phyloP scores from a whole-genome alignment of 2,113 vertebrate species.

The Prinia subflava region DNA sequence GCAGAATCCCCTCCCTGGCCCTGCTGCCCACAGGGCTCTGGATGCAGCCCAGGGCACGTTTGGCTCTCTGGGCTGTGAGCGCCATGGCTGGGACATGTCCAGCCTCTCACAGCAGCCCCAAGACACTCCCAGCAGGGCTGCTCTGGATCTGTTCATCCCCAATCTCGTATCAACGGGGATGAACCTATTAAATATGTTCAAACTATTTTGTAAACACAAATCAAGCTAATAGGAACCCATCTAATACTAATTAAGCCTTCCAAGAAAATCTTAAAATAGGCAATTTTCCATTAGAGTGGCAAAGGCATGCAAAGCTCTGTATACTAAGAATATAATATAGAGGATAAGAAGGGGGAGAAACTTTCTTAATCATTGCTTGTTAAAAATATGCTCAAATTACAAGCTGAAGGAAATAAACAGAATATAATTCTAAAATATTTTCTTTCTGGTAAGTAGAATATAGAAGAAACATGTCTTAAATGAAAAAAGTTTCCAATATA shows the following conservation, averaged over 20 bases:
- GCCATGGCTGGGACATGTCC: background rate
- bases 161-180: background rate
- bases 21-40: background rate
- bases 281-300: background rate
- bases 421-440: background rate
- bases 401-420: background rate
- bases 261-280: background rate
- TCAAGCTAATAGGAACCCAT: background rate
- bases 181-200: background rate
- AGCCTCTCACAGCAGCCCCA: fast-evolving
- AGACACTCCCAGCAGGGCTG: fast-evolving
- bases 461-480: background rate
- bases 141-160: background rate
- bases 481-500: background rate
- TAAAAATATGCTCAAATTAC: background rate
- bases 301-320: background rate
- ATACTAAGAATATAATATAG: background rate
- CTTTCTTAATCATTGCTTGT: background rate
- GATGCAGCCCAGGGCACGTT: background rate
- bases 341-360: background rate
- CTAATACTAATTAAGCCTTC: background rate
- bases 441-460: background rate
- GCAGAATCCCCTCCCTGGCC: background rate
- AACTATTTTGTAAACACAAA: background rate
- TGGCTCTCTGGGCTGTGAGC: background rate